These are phyloP conservation scores for Plebejus melissa DNA, from an alignment of 2,888 invertebrate genomes.

Conservation along the genomic window DNA sequence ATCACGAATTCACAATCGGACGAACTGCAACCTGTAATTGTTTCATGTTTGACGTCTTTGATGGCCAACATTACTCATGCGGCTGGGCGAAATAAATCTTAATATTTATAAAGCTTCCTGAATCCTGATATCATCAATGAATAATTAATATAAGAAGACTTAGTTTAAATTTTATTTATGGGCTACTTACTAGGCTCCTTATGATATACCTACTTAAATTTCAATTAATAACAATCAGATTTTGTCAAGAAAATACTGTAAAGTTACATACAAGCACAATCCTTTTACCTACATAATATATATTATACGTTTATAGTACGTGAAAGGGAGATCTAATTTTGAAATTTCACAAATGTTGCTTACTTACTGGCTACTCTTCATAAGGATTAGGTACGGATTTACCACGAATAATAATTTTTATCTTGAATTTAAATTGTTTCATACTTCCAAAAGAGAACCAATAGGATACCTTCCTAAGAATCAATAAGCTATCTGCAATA, in stretches of 20 bases:
- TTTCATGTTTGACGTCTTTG: slow-evolving; percentile 13
- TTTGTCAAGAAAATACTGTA: background rate
- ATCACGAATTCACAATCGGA: slow-evolving; percentile 38
- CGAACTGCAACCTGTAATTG: background rate
- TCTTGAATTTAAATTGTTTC: no score
- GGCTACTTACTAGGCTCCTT: background rate
- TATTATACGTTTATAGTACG: background rate
- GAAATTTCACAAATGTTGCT: no score
- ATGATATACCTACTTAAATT: background rate
- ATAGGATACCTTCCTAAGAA: no score
- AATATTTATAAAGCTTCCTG: background rate
- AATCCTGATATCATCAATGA: background rate
- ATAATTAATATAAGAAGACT: background rate
- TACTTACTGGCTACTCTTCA: no score
- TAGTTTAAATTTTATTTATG: background rate
- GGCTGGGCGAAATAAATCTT: slow-evolving; percentile 6
- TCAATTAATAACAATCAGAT: background rate
- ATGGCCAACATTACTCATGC: slow-evolving; percentile 7
- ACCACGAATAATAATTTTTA: no score
- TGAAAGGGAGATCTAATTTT: no score
- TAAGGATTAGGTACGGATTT: no score
- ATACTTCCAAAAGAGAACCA: no score
- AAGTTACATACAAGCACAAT: no score
- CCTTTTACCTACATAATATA: no score
- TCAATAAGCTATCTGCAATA: no score